These are phyloP conservation scores for Labeo catla DNA, from an alignment of 2,113 vertebrate species.

Conservation along the genomic window DNA sequence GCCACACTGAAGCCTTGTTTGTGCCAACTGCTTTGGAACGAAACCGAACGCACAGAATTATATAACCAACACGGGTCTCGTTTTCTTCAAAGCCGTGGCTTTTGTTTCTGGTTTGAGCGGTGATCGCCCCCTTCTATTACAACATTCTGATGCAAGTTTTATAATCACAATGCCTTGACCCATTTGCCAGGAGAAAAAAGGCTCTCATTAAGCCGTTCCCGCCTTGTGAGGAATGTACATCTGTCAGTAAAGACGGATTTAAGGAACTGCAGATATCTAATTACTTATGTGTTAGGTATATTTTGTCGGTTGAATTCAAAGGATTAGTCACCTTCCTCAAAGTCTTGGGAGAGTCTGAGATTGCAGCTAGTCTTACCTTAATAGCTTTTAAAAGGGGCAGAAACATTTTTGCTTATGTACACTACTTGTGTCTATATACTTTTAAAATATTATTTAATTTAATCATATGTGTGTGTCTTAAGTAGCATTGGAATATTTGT, in stretches of 20 bases:
- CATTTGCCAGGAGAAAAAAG: constrained; percentile 32
- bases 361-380: background rate
- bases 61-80: constrained; percentile 49
- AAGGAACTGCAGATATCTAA: constrained; percentile 27
- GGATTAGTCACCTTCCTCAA: background rate
- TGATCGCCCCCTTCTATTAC: constrained; percentile 41
- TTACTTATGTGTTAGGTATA: constrained; percentile 14
- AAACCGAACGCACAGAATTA: constrained; percentile 58
- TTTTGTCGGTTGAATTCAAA: background rate
- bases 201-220: background rate
- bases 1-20: constrained; percentile 60
- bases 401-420: background rate
- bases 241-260: constrained; percentile 2
- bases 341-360: constrained; percentile 7
- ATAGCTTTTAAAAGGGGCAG: background rate
- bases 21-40: constrained; percentile 60
- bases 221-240: background rate
- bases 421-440: background rate
- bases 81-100: constrained; percentile 41
- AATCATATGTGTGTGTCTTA: too few relatives aligned
- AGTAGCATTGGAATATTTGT: too few relatives aligned
- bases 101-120: constrained; percentile 47
- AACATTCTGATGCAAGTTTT: constrained; percentile 49
- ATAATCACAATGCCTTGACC: constrained; percentile 43
- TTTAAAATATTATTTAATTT: too few relatives aligned